Evolutionary conservation across 2,113 vertebrate genomes (phyloP).

Genomic region (Odobenus rosmarus): DNA sequence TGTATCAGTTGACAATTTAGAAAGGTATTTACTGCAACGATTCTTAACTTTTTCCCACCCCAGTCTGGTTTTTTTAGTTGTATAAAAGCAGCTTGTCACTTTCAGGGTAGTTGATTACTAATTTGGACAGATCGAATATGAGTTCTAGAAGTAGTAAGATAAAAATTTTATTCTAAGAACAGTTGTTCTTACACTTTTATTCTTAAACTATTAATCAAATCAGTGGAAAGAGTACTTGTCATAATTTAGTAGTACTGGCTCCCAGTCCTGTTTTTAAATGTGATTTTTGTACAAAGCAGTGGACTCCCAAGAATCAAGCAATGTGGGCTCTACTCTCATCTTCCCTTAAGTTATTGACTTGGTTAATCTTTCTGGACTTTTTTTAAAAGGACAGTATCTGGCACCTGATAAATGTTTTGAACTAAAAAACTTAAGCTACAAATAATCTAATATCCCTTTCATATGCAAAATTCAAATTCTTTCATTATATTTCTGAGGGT

Average conservation of each 20-base stretch:
- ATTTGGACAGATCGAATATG: background rate
- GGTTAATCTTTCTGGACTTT: background rate
- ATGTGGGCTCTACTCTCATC: background rate
- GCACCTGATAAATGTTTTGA: background rate
- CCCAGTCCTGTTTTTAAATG: background rate
- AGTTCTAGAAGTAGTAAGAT: background rate
- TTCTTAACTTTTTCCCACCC: background rate
- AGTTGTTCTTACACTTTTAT: background rate
- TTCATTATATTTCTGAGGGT: slow-evolving; percentile 3
- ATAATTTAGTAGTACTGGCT: background rate
- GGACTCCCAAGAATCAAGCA: background rate
- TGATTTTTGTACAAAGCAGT: background rate
- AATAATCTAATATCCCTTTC: background rate
- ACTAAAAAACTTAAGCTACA: slow-evolving; percentile 15
- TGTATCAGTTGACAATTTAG: slow-evolving; percentile 7
- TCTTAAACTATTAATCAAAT: background rate
- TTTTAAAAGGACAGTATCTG: background rate
- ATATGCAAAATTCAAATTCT: background rate
- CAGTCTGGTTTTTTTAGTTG: slow-evolving; percentile 40
- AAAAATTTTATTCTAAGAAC: background rate
- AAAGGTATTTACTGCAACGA: background rate
- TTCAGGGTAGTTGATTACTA: slow-evolving; percentile 14
- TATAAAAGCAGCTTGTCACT: slow-evolving; percentile 20
- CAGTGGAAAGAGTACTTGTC: background rate
- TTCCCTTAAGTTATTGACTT: background rate